These are phyloP conservation scores for Molorchus minor DNA, from an alignment of 2,888 invertebrate genomes.

Conservation along the genomic window DNA sequence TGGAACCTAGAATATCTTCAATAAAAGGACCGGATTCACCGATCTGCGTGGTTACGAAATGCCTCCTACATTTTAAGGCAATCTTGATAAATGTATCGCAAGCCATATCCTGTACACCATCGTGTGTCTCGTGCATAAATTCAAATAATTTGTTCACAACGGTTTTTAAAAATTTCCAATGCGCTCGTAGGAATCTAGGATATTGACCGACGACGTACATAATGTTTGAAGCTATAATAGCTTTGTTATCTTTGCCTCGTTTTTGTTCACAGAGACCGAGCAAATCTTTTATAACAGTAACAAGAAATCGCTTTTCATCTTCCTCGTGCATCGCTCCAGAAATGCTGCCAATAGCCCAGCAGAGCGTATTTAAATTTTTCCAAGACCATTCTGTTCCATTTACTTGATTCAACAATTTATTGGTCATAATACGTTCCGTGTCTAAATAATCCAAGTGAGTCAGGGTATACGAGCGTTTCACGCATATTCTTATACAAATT, in stretches of 20 bases:
- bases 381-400: constrained; percentile 99
- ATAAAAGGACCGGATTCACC: constrained; percentile 98
- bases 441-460: constrained; percentile 98
- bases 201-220: constrained; percentile 99
- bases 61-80: constrained; percentile 95
- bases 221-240: constrained; percentile 99
- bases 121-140: constrained; percentile 99
- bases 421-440: constrained; percentile 99
- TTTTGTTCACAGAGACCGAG: constrained; percentile 98
- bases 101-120: constrained; percentile 99
- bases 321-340: constrained; percentile 98
- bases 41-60: constrained; percentile 96
- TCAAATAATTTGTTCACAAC: constrained; percentile 99
- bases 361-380: constrained; percentile 99
- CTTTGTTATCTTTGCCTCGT: constrained; percentile 99
- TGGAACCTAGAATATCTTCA: constrained; percentile 95
- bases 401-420: constrained; percentile 97
- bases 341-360: constrained; percentile 97
- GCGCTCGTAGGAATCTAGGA: constrained; percentile 96
- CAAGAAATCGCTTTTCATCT: constrained; percentile 98
- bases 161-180: constrained; percentile 99
- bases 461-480: constrained; percentile 95
- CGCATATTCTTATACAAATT: constrained; percentile 99
- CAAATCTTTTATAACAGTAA: constrained; percentile 98
- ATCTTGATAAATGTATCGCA: constrained; percentile 99